These are phyloP conservation scores for Lepus timidus DNA, from an alignment of 2,113 vertebrate genomes.

Conservation along the genomic window DNA sequence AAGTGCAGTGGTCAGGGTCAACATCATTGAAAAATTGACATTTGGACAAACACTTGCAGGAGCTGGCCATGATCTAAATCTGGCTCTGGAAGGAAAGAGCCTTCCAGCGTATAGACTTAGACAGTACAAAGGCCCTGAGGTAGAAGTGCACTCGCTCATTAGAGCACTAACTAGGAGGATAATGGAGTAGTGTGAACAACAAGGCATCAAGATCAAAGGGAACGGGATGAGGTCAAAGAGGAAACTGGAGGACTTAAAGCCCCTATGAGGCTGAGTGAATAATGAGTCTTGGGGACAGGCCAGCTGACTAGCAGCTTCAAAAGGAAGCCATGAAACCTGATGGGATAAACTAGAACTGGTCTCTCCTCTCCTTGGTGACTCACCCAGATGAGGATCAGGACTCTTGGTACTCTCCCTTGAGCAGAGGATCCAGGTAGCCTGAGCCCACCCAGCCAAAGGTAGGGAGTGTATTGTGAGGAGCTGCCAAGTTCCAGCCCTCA, in stretches of 20 bases:
- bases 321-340: neutral
- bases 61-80: neutral
- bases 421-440: neutral
- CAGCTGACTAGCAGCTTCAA: neutral
- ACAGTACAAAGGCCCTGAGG: neutral
- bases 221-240: neutral
- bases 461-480: accelerated
- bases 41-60: neutral
- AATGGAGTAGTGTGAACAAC: neutral
- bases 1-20: neutral
- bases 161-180: neutral
- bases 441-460: neutral
- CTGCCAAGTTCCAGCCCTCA: neutral
- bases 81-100: neutral
- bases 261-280: accelerated
- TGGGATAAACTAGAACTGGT: neutral
- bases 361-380: neutral
- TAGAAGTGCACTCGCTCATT: accelerated
- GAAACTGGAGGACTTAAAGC: no score
- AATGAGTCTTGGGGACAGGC: neutral
- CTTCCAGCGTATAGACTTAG: neutral
- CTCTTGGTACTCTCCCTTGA: neutral
- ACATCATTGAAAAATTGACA: neutral
- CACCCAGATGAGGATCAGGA: neutral
- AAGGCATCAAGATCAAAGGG: neutral